A percentile compares a stretch with the other conserved stretches of the same genome.
Evolutionary conservation across 2,888 invertebrate genomes (phyloP).

Genomic region (Cephus nigrinus): DNA sequence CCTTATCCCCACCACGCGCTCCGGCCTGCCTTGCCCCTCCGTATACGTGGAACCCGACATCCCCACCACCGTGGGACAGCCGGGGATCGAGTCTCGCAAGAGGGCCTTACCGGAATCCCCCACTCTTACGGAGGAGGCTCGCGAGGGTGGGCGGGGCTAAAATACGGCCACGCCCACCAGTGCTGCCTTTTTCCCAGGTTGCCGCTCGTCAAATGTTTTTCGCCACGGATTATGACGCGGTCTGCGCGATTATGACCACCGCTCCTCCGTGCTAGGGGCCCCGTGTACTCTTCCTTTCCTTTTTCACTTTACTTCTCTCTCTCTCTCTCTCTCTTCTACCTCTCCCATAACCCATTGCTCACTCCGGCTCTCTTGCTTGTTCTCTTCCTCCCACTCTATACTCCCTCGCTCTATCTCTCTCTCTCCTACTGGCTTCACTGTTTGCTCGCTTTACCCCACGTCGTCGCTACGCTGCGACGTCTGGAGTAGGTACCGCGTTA

Average conservation of each 20-base stretch:
- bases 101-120: neutral
- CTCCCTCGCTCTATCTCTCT: conserved; percentile 3
- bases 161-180: conserved; percentile 44
- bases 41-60: neutral
- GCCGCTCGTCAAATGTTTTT: conserved; percentile 64
- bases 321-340: conserved; percentile 22
- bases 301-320: conserved; percentile 16
- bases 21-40: neutral
- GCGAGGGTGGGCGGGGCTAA: conserved; percentile 19
- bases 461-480: conserved; percentile 16
- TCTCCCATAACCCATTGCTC: conserved; percentile 16
- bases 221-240: conserved; percentile 66
- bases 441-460: conserved; percentile 24
- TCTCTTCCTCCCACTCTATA: conserved; percentile 28
- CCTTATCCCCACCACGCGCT: neutral
- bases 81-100: conserved; percentile 28
- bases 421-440: conserved; percentile 22
- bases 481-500: conserved; percentile 19
- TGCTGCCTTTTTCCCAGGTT: conserved; percentile 58
- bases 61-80: conserved; percentile 19
- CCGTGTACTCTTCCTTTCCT: conserved; percentile 22
- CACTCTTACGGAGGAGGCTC: neutral
- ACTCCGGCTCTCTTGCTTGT: conserved; percentile 22
- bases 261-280: conserved; percentile 33
- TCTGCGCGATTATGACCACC: conserved; percentile 65